Percentiles rank a stretch among this genome's conserved stretches.
phyloP scores from a whole-genome alignment of 2,888 invertebrate species.

The Cremastinae sp. region DNA sequence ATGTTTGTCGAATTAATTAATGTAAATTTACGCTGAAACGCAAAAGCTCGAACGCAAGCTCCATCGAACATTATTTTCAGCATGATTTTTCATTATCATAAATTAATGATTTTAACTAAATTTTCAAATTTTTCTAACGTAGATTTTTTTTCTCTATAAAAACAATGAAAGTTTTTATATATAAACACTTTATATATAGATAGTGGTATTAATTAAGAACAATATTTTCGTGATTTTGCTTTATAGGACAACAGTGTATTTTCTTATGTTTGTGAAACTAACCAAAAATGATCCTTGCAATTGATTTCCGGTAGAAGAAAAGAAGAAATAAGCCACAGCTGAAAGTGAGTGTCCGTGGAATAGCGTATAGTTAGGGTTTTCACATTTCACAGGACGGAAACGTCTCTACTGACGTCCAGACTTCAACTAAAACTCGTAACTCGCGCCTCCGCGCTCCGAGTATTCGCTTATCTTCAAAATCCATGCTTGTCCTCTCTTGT shows the following conservation, averaged over 20 bases:
- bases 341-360: not conserved
- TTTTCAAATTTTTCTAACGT: too few species aligned
- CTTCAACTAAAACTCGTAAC: conserved; percentile 43
- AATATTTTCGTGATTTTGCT: too few species aligned
- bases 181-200: too few species aligned
- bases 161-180: too few species aligned
- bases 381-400: conserved; percentile 21
- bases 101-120: too few species aligned
- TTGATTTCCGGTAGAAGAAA: not conserved
- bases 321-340: conserved; percentile 5
- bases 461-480: conserved; percentile 55
- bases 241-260: too few species aligned
- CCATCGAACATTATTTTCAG: too few species aligned
- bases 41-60: too few species aligned
- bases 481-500: conserved; percentile 39
- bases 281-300: not conserved
- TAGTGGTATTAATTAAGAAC: not conserved
- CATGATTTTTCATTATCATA: too few species aligned
- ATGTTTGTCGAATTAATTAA: too few species aligned
- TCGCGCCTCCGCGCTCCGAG: conserved; percentile 22
- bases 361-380: conserved; percentile 2
- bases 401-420: conserved; percentile 10
- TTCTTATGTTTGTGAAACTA: not conserved
- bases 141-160: too few species aligned
- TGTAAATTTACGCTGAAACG: too few species aligned